These are phyloP conservation scores for Apolygus lucorum DNA, from an alignment of 1,140 invertebrate genomes.

Conservation along the genomic window DNA sequence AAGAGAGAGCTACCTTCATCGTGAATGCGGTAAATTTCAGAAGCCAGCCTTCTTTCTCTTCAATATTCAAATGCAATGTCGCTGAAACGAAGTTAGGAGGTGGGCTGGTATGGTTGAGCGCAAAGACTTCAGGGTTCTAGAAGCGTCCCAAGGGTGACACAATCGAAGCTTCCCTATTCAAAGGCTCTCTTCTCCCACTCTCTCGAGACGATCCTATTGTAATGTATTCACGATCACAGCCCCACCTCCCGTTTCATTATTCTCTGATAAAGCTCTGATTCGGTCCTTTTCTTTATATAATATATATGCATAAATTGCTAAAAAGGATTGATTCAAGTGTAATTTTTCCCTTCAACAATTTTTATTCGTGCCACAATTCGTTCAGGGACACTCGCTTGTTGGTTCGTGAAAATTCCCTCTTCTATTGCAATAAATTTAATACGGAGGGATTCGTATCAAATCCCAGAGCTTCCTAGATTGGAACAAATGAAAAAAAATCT, in stretches of 20 bases:
- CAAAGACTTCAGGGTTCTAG: background rate
- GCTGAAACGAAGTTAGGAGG: background rate
- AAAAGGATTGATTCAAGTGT: background rate
- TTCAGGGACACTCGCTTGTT: too few relatives aligned
- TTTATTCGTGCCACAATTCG: too few relatives aligned
- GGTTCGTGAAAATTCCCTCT: too few relatives aligned
- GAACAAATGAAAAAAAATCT: too few relatives aligned
- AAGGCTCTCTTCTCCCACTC: background rate
- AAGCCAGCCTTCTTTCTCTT: background rate
- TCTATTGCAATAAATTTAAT: too few relatives aligned
- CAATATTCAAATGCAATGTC: constrained; percentile 2
- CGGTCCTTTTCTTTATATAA: background rate
- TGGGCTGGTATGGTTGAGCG: background rate
- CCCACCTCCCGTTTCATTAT: background rate
- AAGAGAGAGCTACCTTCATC: background rate
- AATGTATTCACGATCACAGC: background rate
- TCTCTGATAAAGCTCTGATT: background rate
- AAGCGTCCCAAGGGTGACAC: background rate
- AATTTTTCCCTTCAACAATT: too few relatives aligned
- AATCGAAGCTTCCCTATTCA: background rate
- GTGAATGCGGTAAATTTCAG: background rate
- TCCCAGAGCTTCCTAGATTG: too few relatives aligned
- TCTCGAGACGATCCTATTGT: background rate
- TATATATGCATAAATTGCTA: background rate
- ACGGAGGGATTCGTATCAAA: too few relatives aligned